Conservation (phyloP, 2,888 invertebrate species). For the Acrobasis repandana region DNA sequence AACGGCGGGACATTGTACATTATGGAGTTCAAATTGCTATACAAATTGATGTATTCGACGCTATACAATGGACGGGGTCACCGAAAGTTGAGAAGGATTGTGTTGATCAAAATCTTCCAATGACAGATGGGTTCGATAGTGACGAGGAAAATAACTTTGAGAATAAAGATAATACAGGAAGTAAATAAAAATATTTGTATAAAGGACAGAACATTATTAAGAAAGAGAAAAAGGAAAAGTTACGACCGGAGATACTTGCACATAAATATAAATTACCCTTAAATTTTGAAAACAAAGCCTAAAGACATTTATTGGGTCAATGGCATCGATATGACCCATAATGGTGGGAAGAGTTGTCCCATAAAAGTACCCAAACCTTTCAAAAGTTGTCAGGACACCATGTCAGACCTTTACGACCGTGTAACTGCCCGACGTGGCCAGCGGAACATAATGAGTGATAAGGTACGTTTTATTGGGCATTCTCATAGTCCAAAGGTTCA, state of each 20-base stretch:
- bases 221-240: too few species aligned
- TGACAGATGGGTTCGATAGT: not conserved
- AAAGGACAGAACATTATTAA: too few species aligned
- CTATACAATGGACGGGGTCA: constrained; percentile 18
- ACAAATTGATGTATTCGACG: constrained; percentile 20
- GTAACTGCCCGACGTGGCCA: constrained; percentile 25
- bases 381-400: constrained; percentile 19
- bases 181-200: too few species aligned
- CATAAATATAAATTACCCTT: not conserved
- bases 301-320: constrained; percentile 4
- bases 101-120: not conserved
- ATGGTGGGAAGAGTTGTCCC: constrained; percentile 21
- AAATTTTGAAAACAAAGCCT: not conserved
- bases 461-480: constrained; percentile 37
- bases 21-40: constrained; percentile 27
- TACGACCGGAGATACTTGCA: not conserved
- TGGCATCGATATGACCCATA: constrained; percentile 12
- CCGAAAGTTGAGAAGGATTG: constrained; percentile 2
- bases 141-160: not conserved
- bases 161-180: too few species aligned
- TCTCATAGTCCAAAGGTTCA: constrained; percentile 40
- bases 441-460: constrained; percentile 34
- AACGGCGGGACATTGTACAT: constrained; percentile 44
- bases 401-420: constrained; percentile 22
- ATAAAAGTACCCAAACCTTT: constrained; percentile 12